Percentiles rank a stretch among this genome's conserved stretches.
phyloP scores from a whole-genome alignment of 2,888 invertebrate species.

The Stictocephala bisonia region DNA sequence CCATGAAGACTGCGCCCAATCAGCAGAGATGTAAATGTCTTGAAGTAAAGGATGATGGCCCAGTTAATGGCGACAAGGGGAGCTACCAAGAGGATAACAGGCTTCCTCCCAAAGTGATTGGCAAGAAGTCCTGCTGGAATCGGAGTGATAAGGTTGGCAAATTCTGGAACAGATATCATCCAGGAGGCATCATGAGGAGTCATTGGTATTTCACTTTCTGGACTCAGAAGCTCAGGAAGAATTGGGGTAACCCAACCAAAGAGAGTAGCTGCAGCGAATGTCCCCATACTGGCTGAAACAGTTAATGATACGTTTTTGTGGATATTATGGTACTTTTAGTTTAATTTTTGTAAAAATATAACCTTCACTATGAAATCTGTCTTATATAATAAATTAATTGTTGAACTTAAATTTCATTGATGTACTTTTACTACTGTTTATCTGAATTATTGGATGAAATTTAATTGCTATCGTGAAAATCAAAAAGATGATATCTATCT shows the following conservation, averaged over 20 bases:
- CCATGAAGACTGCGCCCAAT: constrained; percentile 54
- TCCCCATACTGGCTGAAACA: constrained; percentile 15
- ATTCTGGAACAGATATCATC: constrained; percentile 50
- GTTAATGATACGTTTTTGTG: no score
- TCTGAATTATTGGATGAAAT: no score
- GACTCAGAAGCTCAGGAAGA: neutral
- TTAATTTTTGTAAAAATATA: no score
- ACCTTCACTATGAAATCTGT: no score
- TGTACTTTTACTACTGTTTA: no score
- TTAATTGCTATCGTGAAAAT: no score
- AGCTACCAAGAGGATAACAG: constrained; percentile 45
- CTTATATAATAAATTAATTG: no score
- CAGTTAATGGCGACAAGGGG: constrained; percentile 51
- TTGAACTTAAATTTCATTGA: no score
- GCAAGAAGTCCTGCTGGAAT: constrained; percentile 49
- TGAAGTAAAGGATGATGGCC: constrained; percentile 50
- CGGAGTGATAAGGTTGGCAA: constrained; percentile 50
- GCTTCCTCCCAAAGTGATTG: constrained; percentile 51
- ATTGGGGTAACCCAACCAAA: constrained; percentile 27
- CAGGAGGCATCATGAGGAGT: constrained; percentile 47
- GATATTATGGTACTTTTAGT: no score
- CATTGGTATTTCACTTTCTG: constrained; percentile 23
- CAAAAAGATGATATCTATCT: no score
- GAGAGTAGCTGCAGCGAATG: constrained; percentile 1
- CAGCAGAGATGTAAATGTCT: constrained; percentile 48